Percentiles rank a stretch among this genome's conserved stretches.
phyloP scores from a whole-genome alignment of 2,113 vertebrate species.

The Cebidichthys violaceus region DNA sequence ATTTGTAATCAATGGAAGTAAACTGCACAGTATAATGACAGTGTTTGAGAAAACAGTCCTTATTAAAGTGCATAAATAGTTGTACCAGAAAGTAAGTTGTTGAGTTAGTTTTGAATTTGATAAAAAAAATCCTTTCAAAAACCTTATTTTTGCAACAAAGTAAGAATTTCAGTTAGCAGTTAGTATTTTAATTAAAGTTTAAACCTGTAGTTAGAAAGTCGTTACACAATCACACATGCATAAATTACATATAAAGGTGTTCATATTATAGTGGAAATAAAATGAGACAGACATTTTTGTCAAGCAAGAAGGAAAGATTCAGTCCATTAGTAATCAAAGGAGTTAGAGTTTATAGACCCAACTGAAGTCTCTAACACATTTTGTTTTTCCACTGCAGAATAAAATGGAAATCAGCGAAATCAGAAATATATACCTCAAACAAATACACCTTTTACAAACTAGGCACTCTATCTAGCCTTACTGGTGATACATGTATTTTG shows the following conservation, averaged over 20 bases:
- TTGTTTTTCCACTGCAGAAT: background rate
- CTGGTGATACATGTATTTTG: background rate
- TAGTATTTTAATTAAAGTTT: slow-evolving; percentile 23
- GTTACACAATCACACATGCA: slow-evolving; percentile 41
- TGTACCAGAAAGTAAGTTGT: background rate
- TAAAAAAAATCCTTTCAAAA: background rate
- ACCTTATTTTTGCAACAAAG: background rate
- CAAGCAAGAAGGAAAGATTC: slow-evolving; percentile 24
- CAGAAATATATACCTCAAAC: background rate
- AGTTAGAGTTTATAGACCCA: slow-evolving; percentile 53
- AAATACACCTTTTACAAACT: background rate
- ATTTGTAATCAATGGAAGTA: background rate
- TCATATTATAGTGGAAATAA: background rate
- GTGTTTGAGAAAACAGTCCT: background rate
- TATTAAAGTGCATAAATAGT: background rate
- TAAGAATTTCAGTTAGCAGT: background rate
- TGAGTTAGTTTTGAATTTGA: slow-evolving; percentile 13
- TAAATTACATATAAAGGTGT: background rate
- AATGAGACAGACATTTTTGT: slow-evolving; percentile 21
- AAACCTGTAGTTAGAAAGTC: slow-evolving; percentile 2
- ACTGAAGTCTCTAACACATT: slow-evolving; percentile 62
- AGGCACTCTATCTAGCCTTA: background rate
- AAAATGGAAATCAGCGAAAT: background rate
- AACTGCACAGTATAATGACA: background rate
- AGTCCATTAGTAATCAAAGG: slow-evolving; percentile 48